Conservation (phyloP, 2,113 vertebrate species). For the Notarius lentiginosus region DNA sequence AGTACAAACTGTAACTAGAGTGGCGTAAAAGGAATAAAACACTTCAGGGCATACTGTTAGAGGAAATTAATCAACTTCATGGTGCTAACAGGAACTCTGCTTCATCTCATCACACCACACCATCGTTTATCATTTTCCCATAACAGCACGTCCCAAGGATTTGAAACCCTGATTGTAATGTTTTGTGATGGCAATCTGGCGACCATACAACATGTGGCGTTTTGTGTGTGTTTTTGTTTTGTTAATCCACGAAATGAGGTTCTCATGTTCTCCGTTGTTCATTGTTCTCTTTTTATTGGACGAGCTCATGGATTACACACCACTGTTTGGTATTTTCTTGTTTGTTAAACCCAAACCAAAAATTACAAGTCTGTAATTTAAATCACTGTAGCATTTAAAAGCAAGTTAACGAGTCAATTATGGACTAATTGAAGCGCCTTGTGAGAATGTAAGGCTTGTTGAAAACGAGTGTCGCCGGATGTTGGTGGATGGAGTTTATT, state of each 20-base stretch:
- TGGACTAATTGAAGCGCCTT: conserved; percentile 18
- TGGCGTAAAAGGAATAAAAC: background rate
- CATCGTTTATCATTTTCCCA: background rate
- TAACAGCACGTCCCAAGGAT: background rate
- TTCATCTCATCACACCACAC: background rate
- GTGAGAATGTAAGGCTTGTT: conserved; percentile 13
- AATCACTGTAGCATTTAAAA: background rate
- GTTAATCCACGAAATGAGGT: background rate
- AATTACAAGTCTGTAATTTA: background rate
- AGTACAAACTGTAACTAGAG: background rate
- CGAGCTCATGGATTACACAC: background rate
- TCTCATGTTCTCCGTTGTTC: background rate
- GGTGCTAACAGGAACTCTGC: background rate
- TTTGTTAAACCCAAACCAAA: background rate
- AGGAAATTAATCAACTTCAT: background rate
- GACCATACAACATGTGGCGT: background rate
- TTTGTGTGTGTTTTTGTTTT: no score
- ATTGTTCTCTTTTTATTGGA: background rate
- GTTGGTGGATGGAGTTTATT: conserved; percentile 1
- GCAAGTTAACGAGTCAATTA: background rate
- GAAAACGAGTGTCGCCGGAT: conserved; percentile 9
- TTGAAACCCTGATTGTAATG: background rate
- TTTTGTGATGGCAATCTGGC: background rate
- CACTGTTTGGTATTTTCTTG: background rate
- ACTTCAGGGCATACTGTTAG: background rate